These are phyloP conservation scores for Polia nebulosa DNA, from an alignment of 2,888 invertebrate genomes.

Conservation along the genomic window DNA sequence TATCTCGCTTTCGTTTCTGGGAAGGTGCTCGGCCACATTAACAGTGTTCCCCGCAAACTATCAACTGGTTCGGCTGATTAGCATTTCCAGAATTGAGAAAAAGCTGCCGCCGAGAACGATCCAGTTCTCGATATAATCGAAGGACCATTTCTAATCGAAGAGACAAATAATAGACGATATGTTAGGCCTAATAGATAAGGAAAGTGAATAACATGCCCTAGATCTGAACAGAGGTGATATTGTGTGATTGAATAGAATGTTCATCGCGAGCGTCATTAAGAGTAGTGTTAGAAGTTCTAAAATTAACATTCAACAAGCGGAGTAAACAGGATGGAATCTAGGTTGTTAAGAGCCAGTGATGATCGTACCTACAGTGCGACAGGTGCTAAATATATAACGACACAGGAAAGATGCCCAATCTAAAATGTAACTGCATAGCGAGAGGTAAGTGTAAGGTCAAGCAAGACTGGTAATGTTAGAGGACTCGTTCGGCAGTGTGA, in stretches of 20 bases:
- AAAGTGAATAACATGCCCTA: conserved; percentile 15
- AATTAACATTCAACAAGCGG: conserved; percentile 34
- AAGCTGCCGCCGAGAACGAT: conserved; percentile 67
- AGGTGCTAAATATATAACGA: conserved; percentile 67
- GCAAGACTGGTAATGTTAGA: conserved; percentile 57
- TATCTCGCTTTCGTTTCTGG: conserved; percentile 89
- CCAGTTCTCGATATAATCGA: conserved; percentile 32
- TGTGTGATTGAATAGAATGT: conserved; percentile 23
- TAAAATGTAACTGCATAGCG: conserved; percentile 29
- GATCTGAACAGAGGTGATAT: conserved; percentile 37
- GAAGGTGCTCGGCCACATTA: conserved; percentile 81
- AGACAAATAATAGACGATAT: conserved; percentile 21
- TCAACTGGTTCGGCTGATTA: conserved; percentile 86
- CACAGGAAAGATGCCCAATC: conserved; percentile 24
- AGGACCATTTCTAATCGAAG: conserved; percentile 39
- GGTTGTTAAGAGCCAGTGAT: conserved; percentile 61
- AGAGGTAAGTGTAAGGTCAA: conserved; percentile 55
- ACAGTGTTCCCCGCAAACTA: conserved; percentile 85
- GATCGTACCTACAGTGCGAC: conserved; percentile 63
- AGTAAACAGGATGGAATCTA: conserved; percentile 56
- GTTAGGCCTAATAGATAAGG: conserved; percentile 20
- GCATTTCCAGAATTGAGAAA: conserved; percentile 86
- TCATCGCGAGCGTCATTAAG: conserved; percentile 14
- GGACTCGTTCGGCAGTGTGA: conserved; percentile 39
- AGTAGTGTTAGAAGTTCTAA: conserved; percentile 28